Percentiles rank a stretch among this genome's conserved stretches.
phyloP scores from a whole-genome alignment of 2,888 invertebrate genomes.

The Parnassius smintheus region DNA sequence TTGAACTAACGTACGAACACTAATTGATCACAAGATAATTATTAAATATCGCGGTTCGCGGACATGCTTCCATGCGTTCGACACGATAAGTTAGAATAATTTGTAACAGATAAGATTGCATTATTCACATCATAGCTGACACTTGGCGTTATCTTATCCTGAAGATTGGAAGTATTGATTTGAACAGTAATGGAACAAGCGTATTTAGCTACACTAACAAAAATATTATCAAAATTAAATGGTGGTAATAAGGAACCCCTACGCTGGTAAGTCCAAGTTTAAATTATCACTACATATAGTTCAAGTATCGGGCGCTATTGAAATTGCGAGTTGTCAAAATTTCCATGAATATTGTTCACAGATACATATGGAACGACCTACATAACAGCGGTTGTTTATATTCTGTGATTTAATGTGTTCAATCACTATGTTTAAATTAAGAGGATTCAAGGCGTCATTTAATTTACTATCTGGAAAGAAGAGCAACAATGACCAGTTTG shows the following conservation, averaged over 20 bases:
- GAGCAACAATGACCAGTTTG: constrained; percentile 39
- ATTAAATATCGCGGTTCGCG: constrained; percentile 25
- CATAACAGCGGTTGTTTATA: constrained; percentile 36
- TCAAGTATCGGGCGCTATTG: not conserved
- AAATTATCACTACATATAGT: not conserved
- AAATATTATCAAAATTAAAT: constrained; percentile 41
- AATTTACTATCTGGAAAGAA: constrained; percentile 48
- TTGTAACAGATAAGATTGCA: constrained; percentile 63
- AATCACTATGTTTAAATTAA: constrained; percentile 51
- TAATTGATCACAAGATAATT: constrained; percentile 19
- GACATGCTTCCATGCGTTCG: constrained; percentile 28
- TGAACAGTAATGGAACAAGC: constrained; percentile 49
- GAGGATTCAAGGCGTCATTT: constrained; percentile 59
- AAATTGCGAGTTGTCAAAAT: not conserved
- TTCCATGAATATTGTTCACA: constrained; percentile 3
- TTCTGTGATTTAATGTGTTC: constrained; percentile 38
- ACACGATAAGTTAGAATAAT: constrained; percentile 45
- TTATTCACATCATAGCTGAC: constrained; percentile 50
- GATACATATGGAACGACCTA: constrained; percentile 29
- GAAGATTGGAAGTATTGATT: constrained; percentile 54
- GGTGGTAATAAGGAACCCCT: constrained; percentile 30
- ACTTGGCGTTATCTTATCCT: constrained; percentile 61
- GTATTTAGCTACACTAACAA: constrained; percentile 44
- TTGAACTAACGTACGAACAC: not conserved
- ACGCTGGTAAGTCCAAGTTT: constrained; percentile 2